phyloP scores from a whole-genome alignment of 2,797 vertebrate genomes.

The Danio jaintianensis region DNA sequence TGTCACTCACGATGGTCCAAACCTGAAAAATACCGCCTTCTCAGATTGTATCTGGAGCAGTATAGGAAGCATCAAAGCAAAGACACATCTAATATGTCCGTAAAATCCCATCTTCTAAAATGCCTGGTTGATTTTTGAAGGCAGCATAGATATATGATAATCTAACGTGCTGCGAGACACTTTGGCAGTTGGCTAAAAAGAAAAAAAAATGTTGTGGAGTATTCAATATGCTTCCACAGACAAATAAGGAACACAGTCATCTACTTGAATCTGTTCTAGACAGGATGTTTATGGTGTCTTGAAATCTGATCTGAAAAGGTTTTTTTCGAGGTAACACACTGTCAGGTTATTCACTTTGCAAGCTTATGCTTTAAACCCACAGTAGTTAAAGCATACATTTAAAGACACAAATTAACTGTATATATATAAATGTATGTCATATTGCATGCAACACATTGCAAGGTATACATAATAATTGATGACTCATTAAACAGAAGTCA shows the following conservation, averaged over 20 bases:
- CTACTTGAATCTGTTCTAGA: neutral
- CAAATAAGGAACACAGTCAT: neutral
- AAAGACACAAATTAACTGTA: neutral
- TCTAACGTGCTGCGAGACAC: neutral
- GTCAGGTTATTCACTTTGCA: neutral
- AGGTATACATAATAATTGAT: neutral
- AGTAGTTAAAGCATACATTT: neutral
- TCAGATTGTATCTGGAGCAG: neutral
- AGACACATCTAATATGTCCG: neutral
- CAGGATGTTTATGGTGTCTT: neutral
- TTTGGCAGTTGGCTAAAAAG: neutral
- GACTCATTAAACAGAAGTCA: neutral
- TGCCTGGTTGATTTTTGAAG: neutral
- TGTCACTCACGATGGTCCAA: neutral
- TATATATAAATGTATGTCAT: too few species aligned
- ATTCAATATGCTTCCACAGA: neutral
- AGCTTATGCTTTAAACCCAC: neutral
- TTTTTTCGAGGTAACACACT: neutral
- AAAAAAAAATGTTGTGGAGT: neutral
- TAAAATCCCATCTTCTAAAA: neutral
- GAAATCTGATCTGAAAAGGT: neutral
- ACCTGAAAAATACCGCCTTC: neutral
- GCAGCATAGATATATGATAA: neutral
- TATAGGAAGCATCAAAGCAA: neutral
- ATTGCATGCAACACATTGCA: neutral